These are phyloP conservation scores for Gryon sp. DNA, from an alignment of 1,140 invertebrate species.

Conservation along the genomic window DNA sequence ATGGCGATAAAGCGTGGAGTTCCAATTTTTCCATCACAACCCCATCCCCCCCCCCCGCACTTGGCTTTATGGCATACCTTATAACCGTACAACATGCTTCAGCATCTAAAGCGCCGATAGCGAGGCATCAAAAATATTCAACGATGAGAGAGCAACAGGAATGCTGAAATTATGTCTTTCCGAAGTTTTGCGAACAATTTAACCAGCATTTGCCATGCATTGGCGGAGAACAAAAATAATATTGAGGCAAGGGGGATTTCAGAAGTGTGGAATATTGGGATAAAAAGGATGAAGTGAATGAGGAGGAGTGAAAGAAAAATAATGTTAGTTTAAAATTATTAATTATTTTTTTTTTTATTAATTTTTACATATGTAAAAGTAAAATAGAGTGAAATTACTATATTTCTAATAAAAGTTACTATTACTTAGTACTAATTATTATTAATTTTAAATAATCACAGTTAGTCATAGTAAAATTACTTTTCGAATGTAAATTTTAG, in stretches of 20 bases:
- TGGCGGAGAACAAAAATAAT: conserved; percentile 2
- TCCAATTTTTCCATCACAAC: conserved; percentile 38
- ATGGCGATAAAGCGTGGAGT: conserved; percentile 19
- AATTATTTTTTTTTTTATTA: too few relatives aligned
- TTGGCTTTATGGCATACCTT: conserved; percentile 39
- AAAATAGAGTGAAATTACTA: too few relatives aligned
- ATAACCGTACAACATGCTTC: conserved; percentile 45
- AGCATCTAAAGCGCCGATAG: conserved; percentile 41
- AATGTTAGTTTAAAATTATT: too few relatives aligned
- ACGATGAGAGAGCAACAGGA: conserved; percentile 38
- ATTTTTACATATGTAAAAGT: too few relatives aligned
- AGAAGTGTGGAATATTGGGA: not conserved
- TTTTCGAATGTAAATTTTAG: too few relatives aligned
- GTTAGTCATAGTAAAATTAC: too few relatives aligned
- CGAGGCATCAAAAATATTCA: conserved; percentile 47
- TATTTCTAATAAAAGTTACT: too few relatives aligned
- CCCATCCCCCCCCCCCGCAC: too few relatives aligned
- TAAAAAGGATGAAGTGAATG: too few relatives aligned
- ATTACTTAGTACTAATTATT: too few relatives aligned
- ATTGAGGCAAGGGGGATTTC: conserved; percentile 22
- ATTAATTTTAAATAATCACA: too few relatives aligned
- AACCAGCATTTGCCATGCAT: not conserved
- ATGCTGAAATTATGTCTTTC: conserved; percentile 37
- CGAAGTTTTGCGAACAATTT: conserved; percentile 42
- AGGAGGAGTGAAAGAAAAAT: not conserved